A percentile compares a stretch with the other conserved stretches of the same genome.
These are phyloP conservation scores for Melieria omissa DNA, from an alignment of 2,888 invertebrate species.

Conservation along the genomic window DNA sequence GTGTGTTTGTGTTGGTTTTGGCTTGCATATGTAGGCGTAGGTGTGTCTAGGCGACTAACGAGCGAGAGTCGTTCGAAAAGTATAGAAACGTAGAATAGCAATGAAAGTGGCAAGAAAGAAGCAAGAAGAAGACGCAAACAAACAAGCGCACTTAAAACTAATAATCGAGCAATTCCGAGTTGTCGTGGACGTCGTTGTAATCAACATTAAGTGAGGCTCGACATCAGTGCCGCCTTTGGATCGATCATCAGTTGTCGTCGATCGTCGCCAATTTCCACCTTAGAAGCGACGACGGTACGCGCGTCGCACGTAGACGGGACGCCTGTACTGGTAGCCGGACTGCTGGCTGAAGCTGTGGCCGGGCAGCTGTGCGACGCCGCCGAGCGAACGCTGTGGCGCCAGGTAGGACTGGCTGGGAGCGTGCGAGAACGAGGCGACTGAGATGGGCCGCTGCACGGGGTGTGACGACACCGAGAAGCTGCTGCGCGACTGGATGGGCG, in stretches of 20 bases:
- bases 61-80: neutral
- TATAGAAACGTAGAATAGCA: too few relatives aligned
- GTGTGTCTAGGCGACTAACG: neutral
- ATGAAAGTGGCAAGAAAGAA: too few relatives aligned
- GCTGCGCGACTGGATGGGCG: slow-evolving; percentile 31
- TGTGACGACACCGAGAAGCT: slow-evolving; percentile 27
- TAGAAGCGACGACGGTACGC: slow-evolving; percentile 58
- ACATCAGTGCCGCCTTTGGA: neutral
- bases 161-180: neutral
- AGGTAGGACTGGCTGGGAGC: slow-evolving; percentile 19
- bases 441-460: slow-evolving; percentile 31
- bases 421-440: slow-evolving; percentile 19
- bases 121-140: too few relatives aligned
- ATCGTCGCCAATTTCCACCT: slow-evolving; percentile 19
- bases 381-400: slow-evolving; percentile 21
- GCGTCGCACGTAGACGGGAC: slow-evolving; percentile 61
- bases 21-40: neutral
- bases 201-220: neutral
- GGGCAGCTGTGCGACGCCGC: slow-evolving; percentile 34
- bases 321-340: slow-evolving; percentile 61
- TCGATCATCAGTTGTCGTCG: neutral
- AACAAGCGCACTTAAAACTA: too few relatives aligned
- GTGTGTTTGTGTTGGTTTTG: neutral
- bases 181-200: neutral
- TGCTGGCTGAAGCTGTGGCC: slow-evolving; percentile 55